Evolutionary conservation across 2,797 vertebrate species (phyloP).

Genomic region (Sebastes itinus): DNA sequence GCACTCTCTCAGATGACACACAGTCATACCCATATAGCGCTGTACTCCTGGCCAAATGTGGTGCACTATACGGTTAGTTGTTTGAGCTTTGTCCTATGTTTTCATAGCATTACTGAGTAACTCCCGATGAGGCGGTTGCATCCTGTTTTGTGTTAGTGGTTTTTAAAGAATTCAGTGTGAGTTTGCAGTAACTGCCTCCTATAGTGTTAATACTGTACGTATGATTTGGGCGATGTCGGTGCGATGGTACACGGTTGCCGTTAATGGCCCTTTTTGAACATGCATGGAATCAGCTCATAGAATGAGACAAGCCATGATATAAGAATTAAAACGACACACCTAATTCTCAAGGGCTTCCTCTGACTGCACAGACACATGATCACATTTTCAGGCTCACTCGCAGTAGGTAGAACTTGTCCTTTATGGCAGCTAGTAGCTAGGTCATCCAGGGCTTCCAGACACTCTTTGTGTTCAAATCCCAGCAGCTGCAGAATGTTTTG

Average conservation of each 20-base stretch:
- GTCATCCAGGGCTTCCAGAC: constrained; percentile 88
- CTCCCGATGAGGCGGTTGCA: constrained; percentile 40
- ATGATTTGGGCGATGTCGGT: constrained; percentile 25
- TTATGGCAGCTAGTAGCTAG: constrained; percentile 87
- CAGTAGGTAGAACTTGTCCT: constrained; percentile 72
- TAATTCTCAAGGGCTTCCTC: constrained; percentile 84
- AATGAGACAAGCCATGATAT: constrained; percentile 82
- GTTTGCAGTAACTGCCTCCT: constrained; percentile 74
- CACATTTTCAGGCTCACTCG: constrained; percentile 66
- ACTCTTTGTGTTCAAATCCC: constrained; percentile 76
- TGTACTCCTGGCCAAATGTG: constrained; percentile 44
- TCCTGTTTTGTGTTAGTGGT: constrained; percentile 52
- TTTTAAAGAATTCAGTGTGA: constrained; percentile 48
- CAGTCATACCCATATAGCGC: constrained; percentile 45
- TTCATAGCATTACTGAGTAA: constrained; percentile 45
- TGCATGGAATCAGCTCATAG: constrained; percentile 60
- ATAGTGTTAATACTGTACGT: constrained; percentile 63
- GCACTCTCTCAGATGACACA: constrained; percentile 65
- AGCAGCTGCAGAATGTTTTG: constrained; percentile 80
- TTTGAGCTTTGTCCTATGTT: constrained; percentile 60
- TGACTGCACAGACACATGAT: constrained; percentile 71
- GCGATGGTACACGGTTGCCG: constrained; percentile 32
- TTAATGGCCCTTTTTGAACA: constrained; percentile 45
- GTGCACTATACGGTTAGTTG: constrained; percentile 61
- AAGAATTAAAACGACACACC: constrained; percentile 50